A percentile compares a stretch with the other conserved stretches of the same genome.
phyloP scores from a whole-genome alignment of 2,888 invertebrate species.

The Melikaiella ostensackeni region DNA sequence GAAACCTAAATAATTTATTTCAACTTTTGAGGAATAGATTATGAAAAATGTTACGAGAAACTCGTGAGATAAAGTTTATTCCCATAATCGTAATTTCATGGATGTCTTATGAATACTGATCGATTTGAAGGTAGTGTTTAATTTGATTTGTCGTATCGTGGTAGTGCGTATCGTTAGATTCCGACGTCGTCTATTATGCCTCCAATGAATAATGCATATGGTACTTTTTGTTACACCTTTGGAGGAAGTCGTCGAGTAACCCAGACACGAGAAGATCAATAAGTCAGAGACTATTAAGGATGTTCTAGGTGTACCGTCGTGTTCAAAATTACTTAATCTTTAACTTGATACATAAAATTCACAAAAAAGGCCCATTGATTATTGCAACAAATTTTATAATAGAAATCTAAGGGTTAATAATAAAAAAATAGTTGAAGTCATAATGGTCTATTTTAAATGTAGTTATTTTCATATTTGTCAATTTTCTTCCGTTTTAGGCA shows the following conservation, averaged over 20 bases:
- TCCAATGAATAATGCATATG: slow-evolving; percentile 23
- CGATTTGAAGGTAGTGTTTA: not conserved
- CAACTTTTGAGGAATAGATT: not conserved
- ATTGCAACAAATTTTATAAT: no score
- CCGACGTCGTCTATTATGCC: slow-evolving; percentile 1
- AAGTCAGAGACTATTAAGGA: slow-evolving; percentile 31
- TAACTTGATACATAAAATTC: no score
- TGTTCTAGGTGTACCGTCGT: no score
- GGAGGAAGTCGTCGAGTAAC: slow-evolving; percentile 32
- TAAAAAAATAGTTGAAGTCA: no score
- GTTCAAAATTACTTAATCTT: no score
- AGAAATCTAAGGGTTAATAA: no score
- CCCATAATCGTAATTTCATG: slow-evolving; percentile 17
- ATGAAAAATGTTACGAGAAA: not conserved
- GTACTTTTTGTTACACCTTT: slow-evolving; percentile 37
- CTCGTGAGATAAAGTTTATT: not conserved
- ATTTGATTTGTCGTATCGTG: not conserved
- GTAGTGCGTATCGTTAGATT: not conserved
- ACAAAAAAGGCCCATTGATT: no score
- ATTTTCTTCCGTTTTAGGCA: no score
- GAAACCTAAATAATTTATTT: not conserved
- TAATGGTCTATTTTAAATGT: no score
- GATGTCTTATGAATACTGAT: slow-evolving; percentile 13
- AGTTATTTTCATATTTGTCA: no score
- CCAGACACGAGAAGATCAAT: slow-evolving; percentile 31